Conservation (phyloP, 2,113 vertebrate species). For the Archocentrus centrarchus region DNA sequence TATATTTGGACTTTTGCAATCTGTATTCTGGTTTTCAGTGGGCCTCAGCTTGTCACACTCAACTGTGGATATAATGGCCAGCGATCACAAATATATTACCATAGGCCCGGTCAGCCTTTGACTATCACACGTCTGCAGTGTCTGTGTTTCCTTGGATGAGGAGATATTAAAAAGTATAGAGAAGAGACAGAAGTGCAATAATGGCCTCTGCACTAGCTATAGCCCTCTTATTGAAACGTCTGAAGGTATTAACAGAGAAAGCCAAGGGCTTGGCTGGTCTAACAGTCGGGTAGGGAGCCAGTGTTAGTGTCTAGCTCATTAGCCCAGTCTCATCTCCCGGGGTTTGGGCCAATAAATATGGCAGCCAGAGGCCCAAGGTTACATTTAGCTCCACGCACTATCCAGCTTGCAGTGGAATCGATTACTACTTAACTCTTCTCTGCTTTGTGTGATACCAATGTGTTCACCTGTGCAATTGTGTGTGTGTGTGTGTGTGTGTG, state of each 20-base stretch:
- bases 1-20: constrained; percentile 1
- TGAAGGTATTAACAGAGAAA: constrained; percentile 79
- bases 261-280: constrained; percentile 71
- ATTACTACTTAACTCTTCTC: constrained; percentile 64
- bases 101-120: constrained; percentile 36
- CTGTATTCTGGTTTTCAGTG: neutral
- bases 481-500: neutral
- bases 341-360: constrained; percentile 84
- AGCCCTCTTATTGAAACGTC: constrained; percentile 82
- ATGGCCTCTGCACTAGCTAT: constrained; percentile 67
- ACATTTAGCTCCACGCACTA: constrained; percentile 68
- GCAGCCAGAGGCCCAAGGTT: constrained; percentile 78
- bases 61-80: constrained; percentile 32
- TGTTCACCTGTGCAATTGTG: constrained; percentile 23
- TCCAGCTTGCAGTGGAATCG: constrained; percentile 62
- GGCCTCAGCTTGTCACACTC: neutral
- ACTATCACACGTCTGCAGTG: constrained; percentile 56
- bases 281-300: constrained; percentile 68
- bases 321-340: constrained; percentile 84
- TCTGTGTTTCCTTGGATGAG: constrained; percentile 64
- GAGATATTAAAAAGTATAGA: constrained; percentile 80
- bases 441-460: constrained; percentile 36
- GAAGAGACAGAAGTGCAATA: constrained; percentile 77
- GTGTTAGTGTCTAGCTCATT: constrained; percentile 89
- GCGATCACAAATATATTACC: constrained; percentile 53